Base-by-base conservation (phyloP, 2,797 vertebrate genomes). In the Emys orbicularis region DNA sequence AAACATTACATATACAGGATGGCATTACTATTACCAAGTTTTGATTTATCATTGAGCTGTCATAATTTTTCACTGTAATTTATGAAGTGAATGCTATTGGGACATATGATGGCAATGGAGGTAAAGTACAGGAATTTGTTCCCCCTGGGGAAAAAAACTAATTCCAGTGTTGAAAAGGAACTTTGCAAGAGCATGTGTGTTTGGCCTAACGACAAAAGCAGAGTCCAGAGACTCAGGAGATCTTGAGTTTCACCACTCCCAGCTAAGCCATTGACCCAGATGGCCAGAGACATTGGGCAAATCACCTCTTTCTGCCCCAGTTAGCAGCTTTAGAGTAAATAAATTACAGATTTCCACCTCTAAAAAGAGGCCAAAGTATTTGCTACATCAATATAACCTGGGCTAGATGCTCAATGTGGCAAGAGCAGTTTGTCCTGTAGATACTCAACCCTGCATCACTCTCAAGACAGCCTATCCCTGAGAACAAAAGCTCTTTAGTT, bases 291-390 rank as follows among this genome's bases (percentile, higher is more conserved):
- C n/a, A 0, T 0, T 2, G 54, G 94, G 90, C 90, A 94, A 95
- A 74, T 49, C 18, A 15, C 91, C 49, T 3, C 1, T 1, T 41
- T 37, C 37, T 23, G 56, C 87, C 85, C 21, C 54, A 92, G 84
- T 88, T 90, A 85, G 91, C 79, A 91, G 91, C 85, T 88, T 31
- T 76, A 56, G 86, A 92, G 61, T 61, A 79, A 37, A 57, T 53
- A 52, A 37, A 61, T 2, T 89, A 92, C 76, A 83, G 94, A 93
- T 53, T 92, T 90, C 88, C 50, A 23, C 25, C 23, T 59, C 12
- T 83, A 86, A 34, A 82, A 92, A 93, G 49, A 54, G 88, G 82
- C 96, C 84, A 86, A 94, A 74, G 90, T 84, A 87, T 83, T 47
- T 86, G 92, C 95, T 93, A 95, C 54, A 83, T 96, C 93, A 92